Conservation (phyloP, 2,888 invertebrate genomes). For the Drosophila diplacantha region DNA sequence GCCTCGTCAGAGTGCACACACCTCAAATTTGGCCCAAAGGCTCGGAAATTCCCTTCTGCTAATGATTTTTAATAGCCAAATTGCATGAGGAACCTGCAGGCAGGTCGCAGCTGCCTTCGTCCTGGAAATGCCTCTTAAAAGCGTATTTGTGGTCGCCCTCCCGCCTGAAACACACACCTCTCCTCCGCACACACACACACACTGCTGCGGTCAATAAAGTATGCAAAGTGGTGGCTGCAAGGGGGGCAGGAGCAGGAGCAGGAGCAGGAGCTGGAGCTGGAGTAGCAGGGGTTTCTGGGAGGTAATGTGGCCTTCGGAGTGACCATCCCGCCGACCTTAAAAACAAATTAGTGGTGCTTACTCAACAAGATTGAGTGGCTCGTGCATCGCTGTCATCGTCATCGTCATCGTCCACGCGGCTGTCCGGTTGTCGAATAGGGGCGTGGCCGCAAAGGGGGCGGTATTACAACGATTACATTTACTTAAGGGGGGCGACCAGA, state of each 20-base stretch:
- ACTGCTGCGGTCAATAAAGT: constrained; percentile 64
- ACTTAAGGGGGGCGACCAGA: not conserved
- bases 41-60: constrained; percentile 55
- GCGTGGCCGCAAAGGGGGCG: not conserved
- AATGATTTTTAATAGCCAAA: constrained; percentile 71
- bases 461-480: not conserved
- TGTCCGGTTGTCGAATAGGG: constrained; percentile 9
- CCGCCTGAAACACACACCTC: constrained; percentile 35
- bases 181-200: constrained; percentile 14
- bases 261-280: not conserved
- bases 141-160: constrained; percentile 48
- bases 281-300: not conserved
- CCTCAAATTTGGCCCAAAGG: constrained; percentile 27
- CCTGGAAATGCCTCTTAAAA: constrained; percentile 51
- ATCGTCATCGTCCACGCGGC: constrained; percentile 49
- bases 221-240: constrained; percentile 46
- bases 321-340: constrained; percentile 42
- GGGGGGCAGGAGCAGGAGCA: not conserved
- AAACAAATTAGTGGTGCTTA: constrained; percentile 70
- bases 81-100: constrained; percentile 52
- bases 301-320: constrained; percentile 6
- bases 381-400: constrained; percentile 62
- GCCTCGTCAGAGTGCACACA: constrained; percentile 21
- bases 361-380: constrained; percentile 68
- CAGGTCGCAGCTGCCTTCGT: constrained; percentile 31